phyloP scores from a whole-genome alignment of 2,113 vertebrate species.

The Ammodytes dubius region DNA sequence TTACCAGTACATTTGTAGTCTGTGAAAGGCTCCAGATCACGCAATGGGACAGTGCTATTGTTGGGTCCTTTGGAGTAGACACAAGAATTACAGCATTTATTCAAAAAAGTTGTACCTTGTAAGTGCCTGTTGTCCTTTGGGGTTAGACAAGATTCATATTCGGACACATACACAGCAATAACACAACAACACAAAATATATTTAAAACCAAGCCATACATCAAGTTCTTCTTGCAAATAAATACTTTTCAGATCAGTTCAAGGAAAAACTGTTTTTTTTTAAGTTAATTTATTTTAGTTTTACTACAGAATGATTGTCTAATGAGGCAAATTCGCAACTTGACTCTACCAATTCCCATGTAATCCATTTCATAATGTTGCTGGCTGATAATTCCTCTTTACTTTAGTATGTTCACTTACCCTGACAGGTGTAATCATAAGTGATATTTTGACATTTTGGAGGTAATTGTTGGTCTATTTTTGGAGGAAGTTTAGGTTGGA shows the following conservation, averaged over 20 bases:
- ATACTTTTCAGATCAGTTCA: neutral
- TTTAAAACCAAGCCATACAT: neutral
- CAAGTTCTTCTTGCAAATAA: neutral
- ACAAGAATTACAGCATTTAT: neutral
- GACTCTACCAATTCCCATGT: neutral
- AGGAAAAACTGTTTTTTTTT: neutral
- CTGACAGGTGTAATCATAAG: constrained; percentile 18
- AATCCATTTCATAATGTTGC: neutral
- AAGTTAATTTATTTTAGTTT: neutral
- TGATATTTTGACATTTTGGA: constrained; percentile 1
- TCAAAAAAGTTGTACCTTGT: neutral
- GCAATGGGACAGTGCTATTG: rapidly evolving
- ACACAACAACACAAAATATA: neutral
- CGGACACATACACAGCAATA: neutral
- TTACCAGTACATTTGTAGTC: constrained; percentile 35
- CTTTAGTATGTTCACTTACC: constrained; percentile 49
- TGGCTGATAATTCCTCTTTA: neutral
- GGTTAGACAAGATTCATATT: neutral
- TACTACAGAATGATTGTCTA: neutral
- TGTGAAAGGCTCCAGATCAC: constrained; percentile 56
- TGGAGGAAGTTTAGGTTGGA: neutral
- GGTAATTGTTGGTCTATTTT: neutral
- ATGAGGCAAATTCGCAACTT: neutral
- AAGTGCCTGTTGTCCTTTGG: neutral
- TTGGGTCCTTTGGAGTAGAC: rapidly evolving